A percentile compares a stretch with the other conserved stretches of the same genome.
These are phyloP conservation scores for Spilarctia lutea DNA, from an alignment of 2,888 invertebrate genomes.

Conservation along the genomic window DNA sequence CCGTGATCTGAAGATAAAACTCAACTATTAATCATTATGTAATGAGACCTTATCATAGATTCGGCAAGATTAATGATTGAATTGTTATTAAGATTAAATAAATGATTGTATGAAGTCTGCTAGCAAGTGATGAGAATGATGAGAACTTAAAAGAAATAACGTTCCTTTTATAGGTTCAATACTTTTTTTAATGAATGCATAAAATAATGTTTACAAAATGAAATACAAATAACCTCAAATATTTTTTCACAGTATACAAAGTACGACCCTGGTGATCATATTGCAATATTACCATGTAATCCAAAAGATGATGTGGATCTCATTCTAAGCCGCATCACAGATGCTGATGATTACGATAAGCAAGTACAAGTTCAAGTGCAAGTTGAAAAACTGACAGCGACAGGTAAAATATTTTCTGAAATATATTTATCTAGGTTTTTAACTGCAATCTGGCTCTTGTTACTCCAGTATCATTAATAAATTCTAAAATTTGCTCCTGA, in stretches of 20 bases:
- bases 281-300: conserved; percentile 96
- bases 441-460: neutral
- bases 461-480: neutral
- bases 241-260: conserved; percentile 74
- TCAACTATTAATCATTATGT: no score
- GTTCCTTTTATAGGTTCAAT: no score
- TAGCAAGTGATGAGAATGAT: no score
- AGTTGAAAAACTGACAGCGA: conserved; percentile 94
- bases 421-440: neutral
- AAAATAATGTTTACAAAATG: neutral
- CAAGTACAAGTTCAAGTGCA: conserved; percentile 92
- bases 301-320: conserved; percentile 91
- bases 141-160: no score
- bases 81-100: no score
- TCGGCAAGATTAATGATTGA: no score
- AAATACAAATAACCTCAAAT: neutral
- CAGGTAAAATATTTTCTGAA: conserved; percentile 83
- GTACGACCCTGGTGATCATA: conserved; percentile 97
- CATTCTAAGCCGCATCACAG: conserved; percentile 89
- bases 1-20: no score
- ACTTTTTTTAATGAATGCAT: no score
- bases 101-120: no score
- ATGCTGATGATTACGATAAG: conserved; percentile 89
- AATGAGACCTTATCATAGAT: no score
- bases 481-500: neutral